phyloP scores from a whole-genome alignment of 1,140 invertebrate genomes.

The Teleopsis dalmanni region DNA sequence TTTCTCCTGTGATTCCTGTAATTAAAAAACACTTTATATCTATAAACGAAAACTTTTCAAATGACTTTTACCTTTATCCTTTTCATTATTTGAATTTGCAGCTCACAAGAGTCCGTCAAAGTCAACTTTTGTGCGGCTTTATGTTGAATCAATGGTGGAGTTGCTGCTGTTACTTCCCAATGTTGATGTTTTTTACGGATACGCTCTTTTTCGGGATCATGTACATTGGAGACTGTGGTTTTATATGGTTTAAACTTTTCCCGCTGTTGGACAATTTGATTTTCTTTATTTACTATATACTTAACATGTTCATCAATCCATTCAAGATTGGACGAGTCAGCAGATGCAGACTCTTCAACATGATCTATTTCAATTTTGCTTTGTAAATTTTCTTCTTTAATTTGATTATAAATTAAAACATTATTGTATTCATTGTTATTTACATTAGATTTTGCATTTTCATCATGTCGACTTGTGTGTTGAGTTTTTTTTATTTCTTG shows the following conservation, averaged over 20 bases:
- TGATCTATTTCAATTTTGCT: too few species aligned
- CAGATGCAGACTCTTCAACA: too few species aligned
- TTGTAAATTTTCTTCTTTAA: neutral
- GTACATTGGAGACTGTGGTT: conserved; percentile 55
- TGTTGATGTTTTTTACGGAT: conserved; percentile 50
- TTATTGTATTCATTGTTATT: too few species aligned
- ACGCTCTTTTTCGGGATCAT: conserved; percentile 56
- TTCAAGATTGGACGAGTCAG: too few species aligned
- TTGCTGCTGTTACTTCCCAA: conserved; percentile 64
- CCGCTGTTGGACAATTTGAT: conserved; percentile 41
- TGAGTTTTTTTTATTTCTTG: too few species aligned
- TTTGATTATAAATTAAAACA: too few species aligned
- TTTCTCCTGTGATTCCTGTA: conserved; percentile 26
- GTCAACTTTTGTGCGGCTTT: conserved; percentile 30
- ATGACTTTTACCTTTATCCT: conserved; percentile 23
- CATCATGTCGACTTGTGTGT: too few species aligned
- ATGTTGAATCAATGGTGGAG: conserved; percentile 50
- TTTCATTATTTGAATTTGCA: conserved; percentile 31
- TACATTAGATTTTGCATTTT: neutral
- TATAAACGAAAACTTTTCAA: neutral
- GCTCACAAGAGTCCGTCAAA: conserved; percentile 30
- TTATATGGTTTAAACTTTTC: conserved; percentile 57
- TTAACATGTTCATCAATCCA: too few species aligned
- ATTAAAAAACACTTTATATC: neutral
- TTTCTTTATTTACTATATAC: conserved; percentile 53